These are phyloP conservation scores for Gadus macrocephalus DNA, from an alignment of 2,113 vertebrate species.

Conservation along the genomic window DNA sequence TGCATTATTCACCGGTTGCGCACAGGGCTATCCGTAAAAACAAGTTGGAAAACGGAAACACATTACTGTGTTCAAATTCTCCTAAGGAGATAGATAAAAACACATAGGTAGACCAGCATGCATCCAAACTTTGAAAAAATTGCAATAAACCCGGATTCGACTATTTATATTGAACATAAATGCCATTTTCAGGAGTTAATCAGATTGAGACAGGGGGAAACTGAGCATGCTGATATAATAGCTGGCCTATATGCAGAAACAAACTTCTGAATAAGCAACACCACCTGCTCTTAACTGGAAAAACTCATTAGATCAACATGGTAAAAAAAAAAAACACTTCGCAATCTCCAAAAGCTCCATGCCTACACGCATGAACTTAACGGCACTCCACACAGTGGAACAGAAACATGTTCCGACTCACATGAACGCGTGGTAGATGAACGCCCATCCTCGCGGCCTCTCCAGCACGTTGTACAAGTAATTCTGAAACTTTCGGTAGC, in stretches of 20 bases:
- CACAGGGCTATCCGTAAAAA: too few species aligned
- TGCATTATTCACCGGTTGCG: too few species aligned
- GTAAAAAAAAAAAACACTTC: neutral
- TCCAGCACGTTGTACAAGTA: slow-evolving; percentile 91
- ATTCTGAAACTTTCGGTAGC: slow-evolving; percentile 84
- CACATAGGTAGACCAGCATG: slow-evolving; percentile 5
- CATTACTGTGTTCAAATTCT: too few species aligned
- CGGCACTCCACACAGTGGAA: too few species aligned
- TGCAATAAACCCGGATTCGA: slow-evolving; percentile 15
- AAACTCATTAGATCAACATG: slow-evolving; percentile 30
- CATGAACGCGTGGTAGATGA: slow-evolving; percentile 92
- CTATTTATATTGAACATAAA: slow-evolving; percentile 26
- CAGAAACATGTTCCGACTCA: slow-evolving; percentile 63
- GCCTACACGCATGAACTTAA: too few species aligned
- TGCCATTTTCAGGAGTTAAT: slow-evolving; percentile 29
- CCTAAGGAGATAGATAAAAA: slow-evolving; percentile 1
- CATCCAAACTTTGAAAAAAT: neutral
- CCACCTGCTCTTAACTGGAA: slow-evolving; percentile 42
- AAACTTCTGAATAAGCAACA: slow-evolving; percentile 41
- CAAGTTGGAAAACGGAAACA: too few species aligned
- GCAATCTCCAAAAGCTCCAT: too few species aligned
- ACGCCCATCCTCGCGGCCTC: slow-evolving; percentile 87
- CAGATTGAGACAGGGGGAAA: slow-evolving; percentile 20
- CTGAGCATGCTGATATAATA: slow-evolving; percentile 51
- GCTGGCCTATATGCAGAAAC: slow-evolving; percentile 15